Conservation (phyloP, 1,140 invertebrate genomes). For the Lepidurus apus region DNA sequence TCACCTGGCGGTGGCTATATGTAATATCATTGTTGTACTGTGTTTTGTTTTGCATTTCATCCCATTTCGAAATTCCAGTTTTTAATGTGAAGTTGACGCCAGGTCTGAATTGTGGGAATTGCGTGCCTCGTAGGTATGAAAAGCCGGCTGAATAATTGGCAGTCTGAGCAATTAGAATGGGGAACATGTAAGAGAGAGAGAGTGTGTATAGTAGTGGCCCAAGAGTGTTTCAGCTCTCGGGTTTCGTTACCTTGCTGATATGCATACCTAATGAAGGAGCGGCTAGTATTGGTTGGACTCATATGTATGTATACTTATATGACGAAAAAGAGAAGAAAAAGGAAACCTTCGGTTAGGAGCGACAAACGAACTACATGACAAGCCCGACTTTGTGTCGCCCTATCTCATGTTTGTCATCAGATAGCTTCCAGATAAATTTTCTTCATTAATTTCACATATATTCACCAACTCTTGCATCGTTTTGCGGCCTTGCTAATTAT, state of each 20-base stretch:
- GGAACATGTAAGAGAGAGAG: not conserved
- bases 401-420: conserved; percentile 13
- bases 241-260: conserved; percentile 21
- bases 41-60: too few species aligned
- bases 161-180: not conserved
- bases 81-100: not conserved
- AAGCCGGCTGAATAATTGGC: conserved; percentile 1
- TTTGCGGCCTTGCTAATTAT: not conserved
- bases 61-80: too few species aligned
- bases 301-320: not conserved
- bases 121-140: not conserved
- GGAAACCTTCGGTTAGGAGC: not conserved
- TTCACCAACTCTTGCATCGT: not conserved
- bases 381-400: conserved; percentile 13
- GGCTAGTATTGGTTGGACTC: not conserved
- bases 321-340: not conserved
- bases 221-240: not conserved
- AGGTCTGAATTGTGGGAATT: not conserved
- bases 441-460: not conserved
- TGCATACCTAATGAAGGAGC: conserved; percentile 21
- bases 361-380: not conserved
- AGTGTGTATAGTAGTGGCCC: conserved; percentile 5
- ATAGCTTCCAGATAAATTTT: not conserved
- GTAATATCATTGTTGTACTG: too few species aligned
- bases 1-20: not conserved